Percentiles rank a stretch among this genome's conserved stretches.
These are phyloP conservation scores for Cotesia chilonis DNA, from an alignment of 1,140 invertebrate genomes.

Conservation along the genomic window DNA sequence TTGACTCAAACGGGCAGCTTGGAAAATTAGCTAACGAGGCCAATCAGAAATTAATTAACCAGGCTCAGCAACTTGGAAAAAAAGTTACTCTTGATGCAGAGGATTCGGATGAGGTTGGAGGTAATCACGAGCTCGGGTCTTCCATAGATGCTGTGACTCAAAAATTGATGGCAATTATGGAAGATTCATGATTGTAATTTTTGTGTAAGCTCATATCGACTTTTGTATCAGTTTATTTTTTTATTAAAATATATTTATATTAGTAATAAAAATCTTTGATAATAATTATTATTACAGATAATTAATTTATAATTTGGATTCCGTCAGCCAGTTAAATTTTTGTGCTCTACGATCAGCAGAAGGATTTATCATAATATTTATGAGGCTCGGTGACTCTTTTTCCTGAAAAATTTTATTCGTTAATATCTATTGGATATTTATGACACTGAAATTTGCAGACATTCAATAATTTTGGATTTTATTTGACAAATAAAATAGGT, in stretches of 20 bases:
- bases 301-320: constrained; percentile 72
- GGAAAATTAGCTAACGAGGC: constrained; percentile 40
- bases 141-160: constrained; percentile 25
- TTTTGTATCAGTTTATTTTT: too few relatives aligned
- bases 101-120: not conserved
- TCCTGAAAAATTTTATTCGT: constrained; percentile 53
- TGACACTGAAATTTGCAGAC: too few relatives aligned
- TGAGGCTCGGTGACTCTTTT: constrained; percentile 80
- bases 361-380: constrained; percentile 91
- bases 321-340: constrained; percentile 89
- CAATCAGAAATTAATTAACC: constrained; percentile 40
- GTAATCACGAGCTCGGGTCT: not conserved
- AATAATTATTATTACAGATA: constrained; percentile 3
- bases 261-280: not conserved
- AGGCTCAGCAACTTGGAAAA: constrained; percentile 38
- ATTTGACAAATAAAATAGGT: too few relatives aligned
- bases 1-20: constrained; percentile 46
- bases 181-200: not conserved
- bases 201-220: not conserved
- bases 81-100: constrained; percentile 22
- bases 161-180: constrained; percentile 14
- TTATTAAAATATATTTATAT: constrained; percentile 14
- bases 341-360: constrained; percentile 89
- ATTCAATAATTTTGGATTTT: too few relatives aligned
- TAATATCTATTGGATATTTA: not conserved